A percentile compares a stretch with the other conserved stretches of the same genome.
Evolutionary conservation across 1,140 invertebrate species (phyloP).

Genomic region (Periplaneta americana): DNA sequence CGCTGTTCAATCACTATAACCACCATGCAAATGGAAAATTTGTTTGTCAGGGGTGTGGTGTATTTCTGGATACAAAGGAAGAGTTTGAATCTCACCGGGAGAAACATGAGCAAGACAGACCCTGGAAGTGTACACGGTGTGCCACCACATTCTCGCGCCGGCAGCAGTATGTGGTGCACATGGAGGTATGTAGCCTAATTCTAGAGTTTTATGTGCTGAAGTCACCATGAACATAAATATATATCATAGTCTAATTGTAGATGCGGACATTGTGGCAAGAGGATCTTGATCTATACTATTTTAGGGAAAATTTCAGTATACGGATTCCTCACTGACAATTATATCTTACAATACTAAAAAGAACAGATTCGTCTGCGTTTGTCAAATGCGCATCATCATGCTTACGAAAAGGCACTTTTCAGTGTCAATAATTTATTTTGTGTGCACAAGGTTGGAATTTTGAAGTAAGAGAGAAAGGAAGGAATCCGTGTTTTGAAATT

Average conservation of each 20-base stretch:
- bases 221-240: neutral
- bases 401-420: too few species aligned
- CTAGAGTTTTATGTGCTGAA: neutral
- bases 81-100: slow-evolving; percentile 30
- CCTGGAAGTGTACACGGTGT: slow-evolving; percentile 35
- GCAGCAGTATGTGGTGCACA: slow-evolving; percentile 36
- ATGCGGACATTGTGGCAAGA: neutral
- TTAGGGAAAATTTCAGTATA: too few species aligned
- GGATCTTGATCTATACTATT: too few species aligned
- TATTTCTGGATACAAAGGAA: slow-evolving; percentile 27
- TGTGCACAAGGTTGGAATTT: too few species aligned
- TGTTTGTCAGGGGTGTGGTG: slow-evolving; percentile 35
- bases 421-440: too few species aligned
- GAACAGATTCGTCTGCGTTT: too few species aligned
- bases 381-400: too few species aligned
- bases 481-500: too few species aligned
- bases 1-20: slow-evolving; percentile 34
- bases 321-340: too few species aligned
- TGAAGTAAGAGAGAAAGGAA: too few species aligned
- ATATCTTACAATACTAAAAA: too few species aligned
- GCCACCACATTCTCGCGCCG: slow-evolving; percentile 33
- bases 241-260: neutral
- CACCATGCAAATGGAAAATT: slow-evolving; percentile 33
- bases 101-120: slow-evolving; percentile 30
- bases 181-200: slow-evolving; percentile 17